These are phyloP conservation scores for Columba guinea DNA, from an alignment of 2,797 vertebrate genomes.

Conservation along the genomic window DNA sequence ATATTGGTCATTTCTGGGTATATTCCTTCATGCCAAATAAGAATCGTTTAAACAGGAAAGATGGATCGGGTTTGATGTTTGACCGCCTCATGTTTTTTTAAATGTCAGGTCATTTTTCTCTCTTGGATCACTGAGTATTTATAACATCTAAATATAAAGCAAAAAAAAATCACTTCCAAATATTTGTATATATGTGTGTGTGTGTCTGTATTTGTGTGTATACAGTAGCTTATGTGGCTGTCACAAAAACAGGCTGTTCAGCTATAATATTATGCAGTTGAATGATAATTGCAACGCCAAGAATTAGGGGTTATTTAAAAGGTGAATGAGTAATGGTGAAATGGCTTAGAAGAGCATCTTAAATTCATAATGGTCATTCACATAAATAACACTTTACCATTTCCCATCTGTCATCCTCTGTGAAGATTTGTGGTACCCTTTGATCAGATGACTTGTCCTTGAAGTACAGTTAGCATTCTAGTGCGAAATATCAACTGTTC, in stretches of 20 bases:
- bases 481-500: conserved; percentile 54
- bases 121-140: neutral
- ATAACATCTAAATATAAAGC: neutral
- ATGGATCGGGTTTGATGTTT: neutral
- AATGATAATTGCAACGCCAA: conserved; percentile 28
- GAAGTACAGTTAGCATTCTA: conserved; percentile 65
- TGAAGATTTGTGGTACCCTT: conserved; percentile 70
- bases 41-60: neutral
- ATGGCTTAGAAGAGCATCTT: conserved; percentile 59
- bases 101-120: neutral
- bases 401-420: conserved; percentile 57
- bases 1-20: neutral
- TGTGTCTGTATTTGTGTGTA: neutral
- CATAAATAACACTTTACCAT: conserved; percentile 60
- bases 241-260: neutral
- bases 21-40: neutral
- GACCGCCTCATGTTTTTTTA: neutral
- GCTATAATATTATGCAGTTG: neutral
- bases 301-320: conserved; percentile 61
- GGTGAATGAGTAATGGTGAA: conserved; percentile 37
- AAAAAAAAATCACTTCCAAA: neutral
- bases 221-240: neutral
- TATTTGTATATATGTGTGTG: neutral
- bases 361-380: conserved; percentile 59
- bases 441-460: conserved; percentile 71